A percentile compares a stretch with the other conserved stretches of the same genome.
These are phyloP conservation scores for Notothenia rossii DNA, from an alignment of 2,113 vertebrate genomes.

Conservation along the genomic window DNA sequence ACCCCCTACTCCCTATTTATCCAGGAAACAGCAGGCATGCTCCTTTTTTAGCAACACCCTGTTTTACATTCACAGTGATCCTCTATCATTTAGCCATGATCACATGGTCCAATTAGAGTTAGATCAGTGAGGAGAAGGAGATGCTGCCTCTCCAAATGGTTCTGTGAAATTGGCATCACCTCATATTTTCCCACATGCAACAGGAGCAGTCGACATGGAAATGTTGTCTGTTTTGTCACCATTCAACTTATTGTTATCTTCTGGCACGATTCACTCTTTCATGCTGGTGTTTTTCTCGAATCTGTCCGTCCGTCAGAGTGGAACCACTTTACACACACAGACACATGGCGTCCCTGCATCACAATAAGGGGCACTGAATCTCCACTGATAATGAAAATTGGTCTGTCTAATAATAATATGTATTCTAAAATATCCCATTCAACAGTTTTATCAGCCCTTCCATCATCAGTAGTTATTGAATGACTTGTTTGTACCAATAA, in stretches of 20 bases:
- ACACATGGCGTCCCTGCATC: slow-evolving; percentile 30
- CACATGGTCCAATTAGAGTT: slow-evolving; percentile 18
- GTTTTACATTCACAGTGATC: slow-evolving; percentile 21
- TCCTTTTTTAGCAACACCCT: slow-evolving; percentile 24
- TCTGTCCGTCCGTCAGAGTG: neutral
- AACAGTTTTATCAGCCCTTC: slow-evolving; percentile 17
- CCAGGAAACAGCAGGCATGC: slow-evolving; percentile 6
- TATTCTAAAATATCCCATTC: slow-evolving; percentile 23
- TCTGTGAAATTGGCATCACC: neutral
- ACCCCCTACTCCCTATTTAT: neutral
- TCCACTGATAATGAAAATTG: slow-evolving; percentile 12
- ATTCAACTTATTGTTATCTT: slow-evolving; percentile 1
- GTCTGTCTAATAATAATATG: neutral
- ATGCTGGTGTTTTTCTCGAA: slow-evolving; percentile 11
- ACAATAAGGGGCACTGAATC: slow-evolving; percentile 27
- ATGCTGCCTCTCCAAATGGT: neutral
- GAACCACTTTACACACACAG: slow-evolving; percentile 19
- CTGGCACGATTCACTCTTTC: neutral
- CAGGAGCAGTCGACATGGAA: neutral
- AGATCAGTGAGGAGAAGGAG: neutral
- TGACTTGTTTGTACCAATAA: neutral
- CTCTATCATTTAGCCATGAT: slow-evolving; percentile 6
- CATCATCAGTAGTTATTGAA: slow-evolving; percentile 10
- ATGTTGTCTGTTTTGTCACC: slow-evolving; percentile 2
- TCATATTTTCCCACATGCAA: neutral